These are phyloP conservation scores for Myiotriccus ornatus DNA, from an alignment of 2,797 vertebrate species.

Conservation along the genomic window DNA sequence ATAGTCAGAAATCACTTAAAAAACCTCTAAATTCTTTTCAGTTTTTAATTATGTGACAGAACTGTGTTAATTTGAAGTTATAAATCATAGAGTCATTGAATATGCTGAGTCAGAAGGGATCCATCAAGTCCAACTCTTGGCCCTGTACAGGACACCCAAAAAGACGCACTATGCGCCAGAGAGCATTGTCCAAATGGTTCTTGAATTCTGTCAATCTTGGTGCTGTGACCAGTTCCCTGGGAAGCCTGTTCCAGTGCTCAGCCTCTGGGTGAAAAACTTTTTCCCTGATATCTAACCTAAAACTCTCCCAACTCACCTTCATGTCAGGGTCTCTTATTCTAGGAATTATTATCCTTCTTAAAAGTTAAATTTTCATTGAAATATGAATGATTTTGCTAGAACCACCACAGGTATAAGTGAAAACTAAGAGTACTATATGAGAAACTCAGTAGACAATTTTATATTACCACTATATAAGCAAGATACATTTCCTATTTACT, in stretches of 20 bases:
- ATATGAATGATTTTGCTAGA: neutral
- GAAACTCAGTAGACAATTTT: neutral
- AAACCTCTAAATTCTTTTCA: neutral
- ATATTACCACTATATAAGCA: neutral
- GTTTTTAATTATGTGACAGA: neutral
- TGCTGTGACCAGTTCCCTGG: too few species aligned
- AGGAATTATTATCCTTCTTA: neutral
- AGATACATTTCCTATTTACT: neutral
- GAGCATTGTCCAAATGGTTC: rapidly evolving
- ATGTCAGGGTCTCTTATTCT: neutral
- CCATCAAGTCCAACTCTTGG: neutral
- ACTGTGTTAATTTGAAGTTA: neutral
- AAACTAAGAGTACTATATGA: neutral
- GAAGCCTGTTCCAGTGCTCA: neutral
- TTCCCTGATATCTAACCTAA: neutral
- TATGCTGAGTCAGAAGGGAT: neutral
- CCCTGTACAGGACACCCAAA: neutral
- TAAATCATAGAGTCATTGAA: neutral
- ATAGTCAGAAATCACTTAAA: neutral
- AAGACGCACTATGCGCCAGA: neutral
- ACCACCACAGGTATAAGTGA: neutral
- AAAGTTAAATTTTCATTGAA: neutral
- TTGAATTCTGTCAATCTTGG: neutral
- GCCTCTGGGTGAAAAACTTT: rapidly evolving
- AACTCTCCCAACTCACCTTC: rapidly evolving